Evolutionary conservation across 2,113 vertebrate species (phyloP), one percentile per base, ranked within the genome.

Genomic region (Solenodon paradoxus): DNA sequence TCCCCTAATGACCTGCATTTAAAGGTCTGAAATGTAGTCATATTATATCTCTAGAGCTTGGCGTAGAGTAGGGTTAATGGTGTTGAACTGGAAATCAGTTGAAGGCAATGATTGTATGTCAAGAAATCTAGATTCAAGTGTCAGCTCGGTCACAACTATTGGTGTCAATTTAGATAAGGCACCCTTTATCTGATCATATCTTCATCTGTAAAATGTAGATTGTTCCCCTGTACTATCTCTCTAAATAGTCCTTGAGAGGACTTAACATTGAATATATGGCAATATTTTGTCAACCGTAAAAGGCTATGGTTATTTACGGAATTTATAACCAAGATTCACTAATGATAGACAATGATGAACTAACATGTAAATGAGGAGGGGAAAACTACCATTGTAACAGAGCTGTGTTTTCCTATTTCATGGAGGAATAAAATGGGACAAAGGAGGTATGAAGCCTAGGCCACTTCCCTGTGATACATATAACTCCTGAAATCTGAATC

Each of bases 51-150:
- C 24, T 55, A 59, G 57, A 88, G 11, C 30, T 19, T 92, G 35
- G 32, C 32, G 30, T 9, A 16, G 12, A 12, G 17, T 4, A 30
- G 5, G 1, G 15, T 68, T 16, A 38, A 15, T 13, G 11, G 0
- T 5, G 1, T 38, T 61, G 45, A 53, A 28, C 16, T 30, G 16
- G n/a, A 94, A 81, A 69, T 69, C 38, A 75, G 2, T 40, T 47
- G 64, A 80, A 80, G 26, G 20, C 35, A 78, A 68, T 40, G 30
- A 45, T 3, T 55, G 10, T 0, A 7, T 17, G 15, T 64, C 20
- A 47, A 61, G 12, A 72, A 89, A 72, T 68, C 9, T 83, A 40
- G 24, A 7, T 45, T 79, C 9, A 17, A 20, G 57, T 12, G 42
- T 68, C 47, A 17, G 1, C 49, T 89, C 28, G n/a, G 11, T 38